Conservation (phyloP, 2,888 invertebrate species). For the Saturnia japonica region DNA sequence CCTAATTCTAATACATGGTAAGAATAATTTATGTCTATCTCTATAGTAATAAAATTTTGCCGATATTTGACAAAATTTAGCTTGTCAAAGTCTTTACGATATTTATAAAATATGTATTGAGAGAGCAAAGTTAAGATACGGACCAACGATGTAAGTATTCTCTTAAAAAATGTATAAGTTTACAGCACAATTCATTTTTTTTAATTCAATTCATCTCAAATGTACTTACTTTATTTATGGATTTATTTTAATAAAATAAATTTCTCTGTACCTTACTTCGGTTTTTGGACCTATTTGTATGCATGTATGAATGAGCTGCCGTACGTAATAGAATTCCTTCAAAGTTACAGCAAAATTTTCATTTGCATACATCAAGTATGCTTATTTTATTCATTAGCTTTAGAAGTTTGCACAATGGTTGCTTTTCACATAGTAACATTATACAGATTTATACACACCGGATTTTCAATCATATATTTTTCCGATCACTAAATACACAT, state of each 20-base stretch:
- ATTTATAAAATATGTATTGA: too few species aligned
- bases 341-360: constrained; percentile 1
- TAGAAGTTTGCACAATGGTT: constrained; percentile 6
- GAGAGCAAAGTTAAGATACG: too few species aligned
- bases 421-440: background rate
- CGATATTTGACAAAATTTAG: too few species aligned
- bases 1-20: too few species aligned
- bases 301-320: constrained; percentile 7
- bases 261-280: background rate
- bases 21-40: too few species aligned
- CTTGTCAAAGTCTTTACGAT: too few species aligned
- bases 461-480: too few species aligned
- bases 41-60: too few species aligned
- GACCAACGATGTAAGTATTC: too few species aligned
- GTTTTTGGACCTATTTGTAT: constrained; percentile 1
- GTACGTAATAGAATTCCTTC: constrained; percentile 4
- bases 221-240: background rate
- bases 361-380: constrained; percentile 4
- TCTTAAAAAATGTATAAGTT: background rate
- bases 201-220: background rate
- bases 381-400: constrained; percentile 12
- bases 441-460: too few species aligned
- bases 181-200: background rate
- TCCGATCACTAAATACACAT: too few species aligned
- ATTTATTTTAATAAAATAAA: constrained; percentile 1